phyloP scores from a whole-genome alignment of 2,888 invertebrate genomes.

The Iselma pallidipennis region DNA sequence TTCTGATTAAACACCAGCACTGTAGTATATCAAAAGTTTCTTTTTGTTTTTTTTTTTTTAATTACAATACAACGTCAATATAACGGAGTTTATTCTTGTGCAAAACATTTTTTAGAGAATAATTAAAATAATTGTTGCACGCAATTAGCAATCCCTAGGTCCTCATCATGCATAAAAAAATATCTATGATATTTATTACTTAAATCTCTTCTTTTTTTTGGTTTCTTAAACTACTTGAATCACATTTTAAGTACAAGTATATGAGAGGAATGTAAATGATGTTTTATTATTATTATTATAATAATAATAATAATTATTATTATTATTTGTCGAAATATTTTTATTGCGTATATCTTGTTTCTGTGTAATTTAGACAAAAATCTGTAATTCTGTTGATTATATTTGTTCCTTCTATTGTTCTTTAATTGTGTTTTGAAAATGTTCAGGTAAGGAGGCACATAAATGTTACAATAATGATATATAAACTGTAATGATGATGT shows the following conservation, averaged over 20 bases:
- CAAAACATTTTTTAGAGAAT: no score
- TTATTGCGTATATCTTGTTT: slow-evolving; percentile 26
- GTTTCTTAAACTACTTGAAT: slow-evolving; percentile 54
- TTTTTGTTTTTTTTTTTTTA: slow-evolving; percentile 2
- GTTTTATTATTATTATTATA: slow-evolving; percentile 39
- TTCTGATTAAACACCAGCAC: slow-evolving; percentile 38
- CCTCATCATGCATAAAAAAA: slow-evolving; percentile 54
- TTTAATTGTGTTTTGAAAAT: slow-evolving; percentile 42
- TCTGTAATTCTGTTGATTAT: slow-evolving; percentile 16
- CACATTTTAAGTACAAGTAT: slow-evolving; percentile 55
- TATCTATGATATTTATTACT: slow-evolving; percentile 54
- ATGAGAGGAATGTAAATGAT: slow-evolving; percentile 47
- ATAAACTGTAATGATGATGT: slow-evolving; percentile 29
- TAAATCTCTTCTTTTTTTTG: slow-evolving; percentile 32
- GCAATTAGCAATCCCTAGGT: slow-evolving; percentile 37
- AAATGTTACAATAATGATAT: slow-evolving; percentile 40
- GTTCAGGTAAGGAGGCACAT: slow-evolving; percentile 54
- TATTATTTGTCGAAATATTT: slow-evolving; percentile 34
- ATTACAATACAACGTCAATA: background rate
- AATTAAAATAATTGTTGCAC: slow-evolving; percentile 21
- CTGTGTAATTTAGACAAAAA: slow-evolving; percentile 35
- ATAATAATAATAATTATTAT: slow-evolving; percentile 39
- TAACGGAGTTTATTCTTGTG: slow-evolving; percentile 27
- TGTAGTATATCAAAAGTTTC: slow-evolving; percentile 26
- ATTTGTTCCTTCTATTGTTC: slow-evolving; percentile 10